phyloP scores from a whole-genome alignment of 2,797 vertebrate species.

The Sebastes flavidus region DNA sequence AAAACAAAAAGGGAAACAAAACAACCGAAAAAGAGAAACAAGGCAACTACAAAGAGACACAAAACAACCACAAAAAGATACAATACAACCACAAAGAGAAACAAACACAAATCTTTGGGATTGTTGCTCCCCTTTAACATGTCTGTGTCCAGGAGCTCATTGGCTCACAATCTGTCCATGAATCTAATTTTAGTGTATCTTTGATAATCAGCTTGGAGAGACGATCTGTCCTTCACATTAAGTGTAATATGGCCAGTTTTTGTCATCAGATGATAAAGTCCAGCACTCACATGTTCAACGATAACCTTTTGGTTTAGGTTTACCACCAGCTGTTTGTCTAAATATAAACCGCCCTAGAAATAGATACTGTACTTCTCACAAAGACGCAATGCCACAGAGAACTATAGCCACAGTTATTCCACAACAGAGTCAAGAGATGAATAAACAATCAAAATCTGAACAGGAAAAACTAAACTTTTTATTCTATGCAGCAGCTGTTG shows the following conservation, averaged over 20 bases:
- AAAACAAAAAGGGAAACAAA: neutral
- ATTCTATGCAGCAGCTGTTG: neutral
- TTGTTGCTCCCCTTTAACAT: neutral
- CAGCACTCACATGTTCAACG: neutral
- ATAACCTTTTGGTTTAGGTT: constrained; percentile 38
- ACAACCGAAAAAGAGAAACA: neutral
- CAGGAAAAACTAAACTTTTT: neutral
- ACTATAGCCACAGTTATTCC: neutral
- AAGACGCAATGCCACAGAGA: constrained; percentile 21
- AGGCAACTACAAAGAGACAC: too few relatives aligned
- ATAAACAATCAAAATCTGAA: neutral
- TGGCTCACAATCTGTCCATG: neutral
- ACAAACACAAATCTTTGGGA: neutral
- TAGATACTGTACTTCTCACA: constrained; percentile 43
- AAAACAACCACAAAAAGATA: neutral
- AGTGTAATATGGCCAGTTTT: neutral
- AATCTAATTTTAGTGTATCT: neutral
- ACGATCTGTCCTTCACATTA: neutral
- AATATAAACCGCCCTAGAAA: constrained; percentile 73
- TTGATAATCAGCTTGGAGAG: neutral
- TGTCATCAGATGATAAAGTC: neutral
- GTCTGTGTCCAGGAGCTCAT: neutral
- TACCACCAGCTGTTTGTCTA: constrained; percentile 62
- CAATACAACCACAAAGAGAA: neutral
- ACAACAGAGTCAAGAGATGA: neutral